Conservation (phyloP, 1,140 invertebrate species). For the Macrobrachium rosenbergii region DNA sequence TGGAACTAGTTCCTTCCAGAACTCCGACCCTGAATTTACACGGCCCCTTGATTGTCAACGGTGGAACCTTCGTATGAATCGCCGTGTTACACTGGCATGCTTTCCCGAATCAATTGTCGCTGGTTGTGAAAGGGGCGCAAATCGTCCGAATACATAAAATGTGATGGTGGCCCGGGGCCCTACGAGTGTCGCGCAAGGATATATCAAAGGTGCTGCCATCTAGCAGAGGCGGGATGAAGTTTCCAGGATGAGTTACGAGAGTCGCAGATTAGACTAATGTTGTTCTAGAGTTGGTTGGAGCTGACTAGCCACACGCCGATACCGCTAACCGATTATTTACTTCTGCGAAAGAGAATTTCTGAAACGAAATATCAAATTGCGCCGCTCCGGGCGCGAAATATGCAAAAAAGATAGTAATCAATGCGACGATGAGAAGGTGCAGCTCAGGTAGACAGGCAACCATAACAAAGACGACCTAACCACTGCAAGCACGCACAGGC, state of each 20-base stretch:
- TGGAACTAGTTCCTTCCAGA: no score
- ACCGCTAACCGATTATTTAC: not conserved
- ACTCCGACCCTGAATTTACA: no score
- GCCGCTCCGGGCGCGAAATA: not conserved
- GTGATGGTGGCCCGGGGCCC: slow-evolving; percentile 35
- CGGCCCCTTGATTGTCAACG: no score
- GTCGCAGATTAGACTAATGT: slow-evolving; percentile 41
- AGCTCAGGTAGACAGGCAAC: not conserved
- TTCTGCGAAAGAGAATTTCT: not conserved
- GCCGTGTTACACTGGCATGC: no score
- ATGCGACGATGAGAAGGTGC: not conserved
- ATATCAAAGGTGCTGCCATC: slow-evolving; percentile 50
- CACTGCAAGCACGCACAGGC: slow-evolving; percentile 7
- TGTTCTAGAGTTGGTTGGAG: slow-evolving; percentile 23
- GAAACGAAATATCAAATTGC: not conserved
- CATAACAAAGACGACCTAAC: slow-evolving; percentile 15
- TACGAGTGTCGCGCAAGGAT: slow-evolving; percentile 54
- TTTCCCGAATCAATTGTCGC: not conserved
- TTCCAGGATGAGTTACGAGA: slow-evolving; percentile 55
- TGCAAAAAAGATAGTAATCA: not conserved
- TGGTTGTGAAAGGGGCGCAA: not conserved
- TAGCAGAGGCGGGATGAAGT: slow-evolving; percentile 37
- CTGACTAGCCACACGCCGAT: slow-evolving; percentile 19
- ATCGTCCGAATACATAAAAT: not conserved
- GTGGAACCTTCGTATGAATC: no score